These are phyloP conservation scores for Meloidogyne exigua DNA, from an alignment of 1,140 invertebrate genomes.

Conservation along the genomic window DNA sequence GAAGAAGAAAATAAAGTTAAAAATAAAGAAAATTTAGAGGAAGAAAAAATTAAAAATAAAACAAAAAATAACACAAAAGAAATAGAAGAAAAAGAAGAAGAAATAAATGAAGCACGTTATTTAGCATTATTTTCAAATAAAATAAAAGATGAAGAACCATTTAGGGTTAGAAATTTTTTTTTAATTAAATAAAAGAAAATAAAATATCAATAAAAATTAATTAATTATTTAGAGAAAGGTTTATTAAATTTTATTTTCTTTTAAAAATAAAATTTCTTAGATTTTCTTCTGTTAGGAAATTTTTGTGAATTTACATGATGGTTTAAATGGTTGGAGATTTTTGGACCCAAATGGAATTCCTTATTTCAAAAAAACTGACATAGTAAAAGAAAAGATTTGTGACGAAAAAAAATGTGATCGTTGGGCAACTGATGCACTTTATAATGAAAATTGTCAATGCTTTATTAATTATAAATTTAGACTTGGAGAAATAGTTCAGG, in stretches of 20 bases:
- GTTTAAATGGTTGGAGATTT: conserved; percentile 58
- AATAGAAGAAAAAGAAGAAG: neutral
- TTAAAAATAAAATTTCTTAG: neutral
- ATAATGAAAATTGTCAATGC: conserved; percentile 42
- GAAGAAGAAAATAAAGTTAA: conserved; percentile 41
- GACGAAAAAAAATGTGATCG: conserved; percentile 44
- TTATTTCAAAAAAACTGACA: conserved; percentile 50
- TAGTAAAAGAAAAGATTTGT: conserved; percentile 23
- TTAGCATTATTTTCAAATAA: neutral
- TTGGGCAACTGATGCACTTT: neutral
- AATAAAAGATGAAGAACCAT: neutral
- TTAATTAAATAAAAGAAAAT: neutral
- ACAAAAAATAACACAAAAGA: conserved; percentile 31
- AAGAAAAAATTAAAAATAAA: neutral
- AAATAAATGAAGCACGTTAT: neutral
- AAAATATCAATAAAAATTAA: neutral
- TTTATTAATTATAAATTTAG: conserved; percentile 56
- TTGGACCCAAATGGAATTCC: conserved; percentile 53
- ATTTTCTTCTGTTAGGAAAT: conserved; percentile 45
- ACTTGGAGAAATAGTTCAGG: conserved; percentile 53
- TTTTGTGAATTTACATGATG: conserved; percentile 62
- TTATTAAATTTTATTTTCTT: neutral
- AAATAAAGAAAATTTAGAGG: conserved; percentile 50
- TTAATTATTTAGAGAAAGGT: neutral
- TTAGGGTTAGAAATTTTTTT: neutral